Evolutionary conservation across 2,888 invertebrate species (phyloP).

Genomic region (Ctenicera cuprea): DNA sequence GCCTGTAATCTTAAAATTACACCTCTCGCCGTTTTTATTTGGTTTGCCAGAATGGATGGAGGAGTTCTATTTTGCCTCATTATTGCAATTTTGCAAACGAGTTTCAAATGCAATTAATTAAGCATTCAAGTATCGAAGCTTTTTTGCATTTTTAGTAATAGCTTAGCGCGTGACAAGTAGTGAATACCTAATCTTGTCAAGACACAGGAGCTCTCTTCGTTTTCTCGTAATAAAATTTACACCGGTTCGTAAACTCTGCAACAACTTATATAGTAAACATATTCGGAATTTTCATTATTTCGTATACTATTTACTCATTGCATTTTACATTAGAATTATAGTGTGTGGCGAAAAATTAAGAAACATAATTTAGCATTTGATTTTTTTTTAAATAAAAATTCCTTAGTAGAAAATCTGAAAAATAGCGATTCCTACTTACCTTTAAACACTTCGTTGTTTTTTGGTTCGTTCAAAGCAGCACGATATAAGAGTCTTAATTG

Average conservation of each 20-base stretch:
- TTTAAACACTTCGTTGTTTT: too few relatives aligned
- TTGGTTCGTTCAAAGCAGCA: too few relatives aligned
- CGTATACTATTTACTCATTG: too few relatives aligned
- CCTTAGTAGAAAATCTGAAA: too few relatives aligned
- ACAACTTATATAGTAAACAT: constrained; percentile 27
- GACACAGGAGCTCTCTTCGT: constrained; percentile 60
- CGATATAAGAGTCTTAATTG: too few relatives aligned
- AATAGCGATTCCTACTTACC: too few relatives aligned
- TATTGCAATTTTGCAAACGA: constrained; percentile 66
- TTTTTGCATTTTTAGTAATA: constrained; percentile 71
- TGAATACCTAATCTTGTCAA: constrained; percentile 70
- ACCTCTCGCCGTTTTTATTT: constrained; percentile 45
- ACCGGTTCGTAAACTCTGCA: constrained; percentile 57
- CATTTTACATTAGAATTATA: too few relatives aligned
- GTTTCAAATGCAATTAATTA: constrained; percentile 72
- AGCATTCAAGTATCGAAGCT: constrained; percentile 72
- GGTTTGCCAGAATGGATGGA: constrained; percentile 33
- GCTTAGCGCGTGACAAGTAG: constrained; percentile 68
- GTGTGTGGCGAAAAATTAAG: too few relatives aligned
- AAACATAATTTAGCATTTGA: too few relatives aligned
- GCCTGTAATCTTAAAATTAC: constrained; percentile 52
- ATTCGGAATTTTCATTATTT: too few relatives aligned
- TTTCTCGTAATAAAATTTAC: constrained; percentile 66
- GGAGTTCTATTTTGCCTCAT: constrained; percentile 46
- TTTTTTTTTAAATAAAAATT: too few relatives aligned